Percentiles rank a stretch among this genome's conserved stretches.
Conservation (phyloP, 2,113 vertebrate species). For the Percina caprodes region DNA sequence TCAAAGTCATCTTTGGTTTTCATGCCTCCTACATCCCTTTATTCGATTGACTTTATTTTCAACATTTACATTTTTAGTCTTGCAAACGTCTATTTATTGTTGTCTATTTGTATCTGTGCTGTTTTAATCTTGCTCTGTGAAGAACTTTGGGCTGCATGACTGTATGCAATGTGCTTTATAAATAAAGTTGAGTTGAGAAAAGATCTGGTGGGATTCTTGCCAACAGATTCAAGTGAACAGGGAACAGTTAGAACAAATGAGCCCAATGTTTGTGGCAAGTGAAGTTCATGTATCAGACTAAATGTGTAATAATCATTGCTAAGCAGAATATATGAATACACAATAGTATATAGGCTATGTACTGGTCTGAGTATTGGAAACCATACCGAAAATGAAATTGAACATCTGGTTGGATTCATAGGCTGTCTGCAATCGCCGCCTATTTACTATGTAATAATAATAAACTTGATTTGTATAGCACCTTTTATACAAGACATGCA, state of each 20-base stretch:
- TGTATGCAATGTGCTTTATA: too few relatives aligned
- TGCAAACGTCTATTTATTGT: too few relatives aligned
- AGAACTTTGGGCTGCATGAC: too few relatives aligned
- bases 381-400: neutral
- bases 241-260: slow-evolving; percentile 38
- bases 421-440: neutral
- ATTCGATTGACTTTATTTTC: too few relatives aligned
- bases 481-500: too few relatives aligned
- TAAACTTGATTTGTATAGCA: too few relatives aligned
- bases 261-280: slow-evolving; percentile 48
- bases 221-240: slow-evolving; percentile 36
- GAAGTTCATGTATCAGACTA: neutral
- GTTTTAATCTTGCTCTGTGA: too few relatives aligned
- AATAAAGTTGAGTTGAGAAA: neutral
- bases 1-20: too few relatives aligned
- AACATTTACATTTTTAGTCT: too few relatives aligned
- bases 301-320: neutral
- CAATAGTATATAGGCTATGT: neutral
- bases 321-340: slow-evolving; percentile 21
- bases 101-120: too few relatives aligned
- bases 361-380: neutral
- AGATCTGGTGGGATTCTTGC: slow-evolving; percentile 39
- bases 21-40: too few relatives aligned
- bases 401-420: neutral
- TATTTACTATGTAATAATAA: too few relatives aligned